phyloP scores from a whole-genome alignment of 2,888 invertebrate genomes.

The Drosophila kuntzei region DNA sequence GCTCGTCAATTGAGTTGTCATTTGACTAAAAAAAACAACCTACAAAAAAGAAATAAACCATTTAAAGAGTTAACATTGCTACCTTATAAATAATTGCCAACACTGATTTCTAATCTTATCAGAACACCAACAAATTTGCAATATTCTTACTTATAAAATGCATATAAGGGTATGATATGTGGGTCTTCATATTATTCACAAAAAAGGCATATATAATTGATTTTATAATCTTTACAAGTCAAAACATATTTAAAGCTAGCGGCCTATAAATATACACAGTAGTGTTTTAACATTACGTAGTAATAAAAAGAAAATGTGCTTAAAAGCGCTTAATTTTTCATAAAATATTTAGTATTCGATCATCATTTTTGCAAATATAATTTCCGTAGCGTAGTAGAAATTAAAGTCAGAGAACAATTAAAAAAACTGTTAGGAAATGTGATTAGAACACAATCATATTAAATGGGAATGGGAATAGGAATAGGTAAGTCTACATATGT shows the following conservation, averaged over 20 bases:
- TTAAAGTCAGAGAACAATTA: background rate
- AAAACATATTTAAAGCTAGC: background rate
- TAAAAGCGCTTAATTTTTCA: too few species aligned
- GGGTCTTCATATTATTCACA: background rate
- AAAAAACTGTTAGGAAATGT: background rate
- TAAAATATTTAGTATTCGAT: too few species aligned
- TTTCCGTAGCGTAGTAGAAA: background rate
- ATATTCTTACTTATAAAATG: slow-evolving; percentile 17
- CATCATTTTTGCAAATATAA: background rate
- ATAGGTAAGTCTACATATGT: slow-evolving; percentile 11
- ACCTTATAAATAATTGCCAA: slow-evolving; percentile 37
- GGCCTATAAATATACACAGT: too few species aligned
- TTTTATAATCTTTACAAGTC: background rate
- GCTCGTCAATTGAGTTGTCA: slow-evolving; percentile 15
- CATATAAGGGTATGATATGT: background rate
- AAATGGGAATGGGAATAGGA: background rate
- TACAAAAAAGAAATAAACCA: slow-evolving; percentile 1
- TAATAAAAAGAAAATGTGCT: too few species aligned
- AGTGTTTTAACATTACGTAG: too few species aligned
- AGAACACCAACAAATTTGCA: slow-evolving; percentile 8
- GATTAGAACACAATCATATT: background rate
- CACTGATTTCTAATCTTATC: slow-evolving; percentile 61
- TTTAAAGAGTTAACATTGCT: background rate
- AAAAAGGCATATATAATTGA: background rate
- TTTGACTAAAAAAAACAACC: slow-evolving; percentile 6